These are phyloP conservation scores for Cephus pulcher DNA, from an alignment of 2,888 invertebrate species.

Conservation along the genomic window DNA sequence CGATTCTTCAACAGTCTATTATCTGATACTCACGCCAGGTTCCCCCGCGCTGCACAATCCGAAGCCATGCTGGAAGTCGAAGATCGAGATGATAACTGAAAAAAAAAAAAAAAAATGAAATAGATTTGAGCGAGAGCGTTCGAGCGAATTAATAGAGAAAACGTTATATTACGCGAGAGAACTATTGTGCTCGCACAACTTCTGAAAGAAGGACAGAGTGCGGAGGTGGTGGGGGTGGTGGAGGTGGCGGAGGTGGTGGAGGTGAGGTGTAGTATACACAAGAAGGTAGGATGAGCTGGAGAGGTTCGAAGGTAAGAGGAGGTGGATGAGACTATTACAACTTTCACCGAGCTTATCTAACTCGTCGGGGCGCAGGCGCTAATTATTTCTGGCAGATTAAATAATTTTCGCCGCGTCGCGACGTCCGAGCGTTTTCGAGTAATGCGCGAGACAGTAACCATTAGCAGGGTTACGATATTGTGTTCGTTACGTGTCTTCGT, in stretches of 20 bases:
- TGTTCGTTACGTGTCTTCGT: no score
- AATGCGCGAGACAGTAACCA: background rate
- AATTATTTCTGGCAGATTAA: conserved; percentile 36
- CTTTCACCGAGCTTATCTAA: conserved; percentile 40
- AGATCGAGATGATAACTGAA: conserved; percentile 61
- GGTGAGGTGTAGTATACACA: no score
- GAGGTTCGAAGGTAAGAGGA: background rate
- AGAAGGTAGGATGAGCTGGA: background rate
- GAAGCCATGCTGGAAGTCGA: conserved; percentile 61
- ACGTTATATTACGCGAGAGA: no score
- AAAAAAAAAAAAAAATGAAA: conserved; percentile 25
- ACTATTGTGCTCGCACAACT: no score
- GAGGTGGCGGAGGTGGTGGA: no score
- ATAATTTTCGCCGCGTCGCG: conserved; percentile 19
- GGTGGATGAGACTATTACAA: conserved; percentile 19
- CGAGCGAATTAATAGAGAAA: no score
- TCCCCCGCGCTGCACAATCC: conserved; percentile 65
- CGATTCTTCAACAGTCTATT: background rate
- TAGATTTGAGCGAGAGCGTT: background rate
- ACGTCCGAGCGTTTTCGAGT: background rate
- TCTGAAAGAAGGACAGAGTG: no score
- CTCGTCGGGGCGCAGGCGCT: conserved; percentile 26
- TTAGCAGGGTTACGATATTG: background rate
- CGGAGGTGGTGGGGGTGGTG: no score
- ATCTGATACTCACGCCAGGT: conserved; percentile 60